Conservation (phyloP, 1,140 invertebrate species). For the Hestina assimilis region DNA sequence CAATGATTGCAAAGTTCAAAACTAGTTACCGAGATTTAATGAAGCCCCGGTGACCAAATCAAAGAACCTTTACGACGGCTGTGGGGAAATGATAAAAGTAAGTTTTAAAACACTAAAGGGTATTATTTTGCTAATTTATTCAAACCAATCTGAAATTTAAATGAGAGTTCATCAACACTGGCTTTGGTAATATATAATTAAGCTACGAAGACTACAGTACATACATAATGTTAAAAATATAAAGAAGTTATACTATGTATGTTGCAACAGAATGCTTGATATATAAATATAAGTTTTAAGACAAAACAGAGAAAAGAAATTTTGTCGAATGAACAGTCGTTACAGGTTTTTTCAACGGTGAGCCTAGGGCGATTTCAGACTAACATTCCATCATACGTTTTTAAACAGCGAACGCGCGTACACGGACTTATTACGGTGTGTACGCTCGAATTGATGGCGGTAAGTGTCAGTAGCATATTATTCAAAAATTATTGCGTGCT, state of each 20-base stretch:
- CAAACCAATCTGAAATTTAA: slow-evolving; percentile 64
- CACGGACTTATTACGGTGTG: no score
- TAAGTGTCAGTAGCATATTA: no score
- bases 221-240: no score
- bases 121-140: slow-evolving; percentile 67
- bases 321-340: no score
- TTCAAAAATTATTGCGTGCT: no score
- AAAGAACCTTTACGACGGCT: slow-evolving; percentile 18
- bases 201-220: background rate
- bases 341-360: no score
- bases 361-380: background rate
- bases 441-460: no score
- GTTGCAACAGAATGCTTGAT: no score
- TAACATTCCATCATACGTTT: slow-evolving; percentile 2
- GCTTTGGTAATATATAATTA: slow-evolving; percentile 22
- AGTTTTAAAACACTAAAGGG: slow-evolving; percentile 43
- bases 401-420: no score
- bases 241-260: no score
- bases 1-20: slow-evolving; percentile 1
- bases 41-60: slow-evolving; percentile 23
- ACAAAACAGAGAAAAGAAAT: background rate
- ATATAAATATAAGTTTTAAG: no score
- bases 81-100: slow-evolving; percentile 30
- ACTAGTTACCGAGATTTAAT: slow-evolving; percentile 20
- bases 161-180: slow-evolving; percentile 63